Evolutionary conservation across 2,888 invertebrate genomes (phyloP).

Genomic region (Hyppa rectilinea): DNA sequence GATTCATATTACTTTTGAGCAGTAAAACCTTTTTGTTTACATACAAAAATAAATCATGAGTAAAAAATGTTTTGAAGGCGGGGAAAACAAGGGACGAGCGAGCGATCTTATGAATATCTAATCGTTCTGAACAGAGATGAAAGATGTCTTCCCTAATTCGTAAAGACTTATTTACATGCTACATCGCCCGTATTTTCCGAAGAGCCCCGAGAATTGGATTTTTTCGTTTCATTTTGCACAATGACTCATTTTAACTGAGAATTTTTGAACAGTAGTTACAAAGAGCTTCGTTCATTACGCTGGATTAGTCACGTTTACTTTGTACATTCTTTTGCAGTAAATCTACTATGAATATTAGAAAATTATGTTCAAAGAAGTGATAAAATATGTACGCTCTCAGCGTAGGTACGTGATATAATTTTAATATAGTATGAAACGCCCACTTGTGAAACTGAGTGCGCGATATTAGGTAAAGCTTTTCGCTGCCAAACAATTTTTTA

Average conservation of each 20-base stretch:
- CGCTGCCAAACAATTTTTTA: slow-evolving; percentile 2
- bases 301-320: slow-evolving; percentile 29
- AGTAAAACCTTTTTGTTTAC: slow-evolving; percentile 83
- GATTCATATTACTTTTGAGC: slow-evolving; percentile 79
- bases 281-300: slow-evolving; percentile 20
- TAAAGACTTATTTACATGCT: slow-evolving; percentile 82
- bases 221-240: slow-evolving; percentile 49
- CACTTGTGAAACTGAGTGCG: not conserved
- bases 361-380: slow-evolving; percentile 23
- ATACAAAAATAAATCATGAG: slow-evolving; percentile 77
- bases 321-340: slow-evolving; percentile 36
- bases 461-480: not conserved
- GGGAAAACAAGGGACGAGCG: slow-evolving; percentile 70
- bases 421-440: slow-evolving; percentile 17
- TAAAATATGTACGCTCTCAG: slow-evolving; percentile 33
- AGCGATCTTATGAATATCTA: slow-evolving; percentile 86
- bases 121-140: slow-evolving; percentile 83
- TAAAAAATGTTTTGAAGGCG: slow-evolving; percentile 72
- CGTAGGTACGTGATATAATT: slow-evolving; percentile 16
- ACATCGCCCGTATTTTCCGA: slow-evolving; percentile 73
- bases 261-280: slow-evolving; percentile 30
- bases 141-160: slow-evolving; percentile 84
- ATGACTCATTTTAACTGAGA: slow-evolving; percentile 44
- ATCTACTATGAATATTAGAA: slow-evolving; percentile 23
- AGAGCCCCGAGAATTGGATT: slow-evolving; percentile 57